Evolutionary conservation across 2,888 invertebrate genomes (phyloP), one percentile per base, ranked within the genome.

Genomic region (Drosophila testacea): DNA sequence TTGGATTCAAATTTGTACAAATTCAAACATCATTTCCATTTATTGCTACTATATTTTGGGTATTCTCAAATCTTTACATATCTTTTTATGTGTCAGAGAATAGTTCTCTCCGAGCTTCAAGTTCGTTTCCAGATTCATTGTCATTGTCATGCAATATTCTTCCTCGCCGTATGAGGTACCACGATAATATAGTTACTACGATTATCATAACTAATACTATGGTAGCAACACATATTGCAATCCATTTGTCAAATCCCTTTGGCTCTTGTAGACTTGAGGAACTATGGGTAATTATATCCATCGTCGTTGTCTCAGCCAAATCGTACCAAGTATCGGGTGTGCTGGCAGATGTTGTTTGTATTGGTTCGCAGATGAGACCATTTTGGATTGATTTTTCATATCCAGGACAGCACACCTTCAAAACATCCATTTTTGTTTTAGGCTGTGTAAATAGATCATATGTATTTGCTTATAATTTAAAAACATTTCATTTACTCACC

Each of bases 331-430:
- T 16, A 4, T 13, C 44, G 11, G 61, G 59, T 47, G 47, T 36
- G 27, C 7, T 36, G 1, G 50, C 41, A 6, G 38, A 38, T 6
- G 46, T 54, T 13, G 39, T n/a, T 6, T n/a, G 9, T n/a, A 47
- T 6, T 3, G n/a, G 42, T 5, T 47, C 51, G 6, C 80, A 80
- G 13, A 6, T 6, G 9, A 30, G 30, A 6, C 1, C 28, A 9
- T 11, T n/a, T 13, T 56, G 36, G 6, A 22, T 0, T 3, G 28
- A 7, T 13, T 27, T 52, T 13, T 22, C n/a, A 13, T 55, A 85
- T 27, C 80, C 83, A 2, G 65, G 39, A 13, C 80, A 81, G 32
- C 80, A 81, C 6, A 16, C 27, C 32, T 36, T 4, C 1, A 41
- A 34, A 0, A 13, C 11, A 11, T 76, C 55, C 10, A 55, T 9